Conservation (phyloP, 2,797 vertebrate genomes). For the Pipistrellus pygmaeus region DNA sequence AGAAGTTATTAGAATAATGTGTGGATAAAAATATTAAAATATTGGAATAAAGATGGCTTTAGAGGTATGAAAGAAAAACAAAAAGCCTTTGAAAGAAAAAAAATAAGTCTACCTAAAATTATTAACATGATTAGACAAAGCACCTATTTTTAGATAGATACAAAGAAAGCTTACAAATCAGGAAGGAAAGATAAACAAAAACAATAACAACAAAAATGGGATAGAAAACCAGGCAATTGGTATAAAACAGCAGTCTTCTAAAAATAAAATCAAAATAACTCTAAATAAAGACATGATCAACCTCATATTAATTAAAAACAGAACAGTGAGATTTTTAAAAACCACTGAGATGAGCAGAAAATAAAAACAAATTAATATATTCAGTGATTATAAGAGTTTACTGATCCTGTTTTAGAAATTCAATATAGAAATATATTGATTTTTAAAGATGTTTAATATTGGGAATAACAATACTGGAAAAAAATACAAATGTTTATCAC, state of each 20-base stretch:
- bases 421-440: not conserved
- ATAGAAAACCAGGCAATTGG: not conserved
- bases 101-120: not conserved
- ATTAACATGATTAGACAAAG: not conserved
- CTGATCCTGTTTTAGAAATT: not conserved
- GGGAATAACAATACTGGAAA: not conserved
- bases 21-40: not conserved
- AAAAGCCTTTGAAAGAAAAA: not conserved
- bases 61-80: not conserved
- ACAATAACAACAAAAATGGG: not conserved
- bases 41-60: not conserved
- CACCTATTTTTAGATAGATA: not conserved
- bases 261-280: conserved; percentile 1
- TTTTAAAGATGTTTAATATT: not conserved
- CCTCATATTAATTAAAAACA: conserved; percentile 10
- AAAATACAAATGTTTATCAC: not conserved
- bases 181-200: not conserved
- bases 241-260: not conserved
- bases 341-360: not conserved
- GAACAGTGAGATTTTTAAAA: not conserved
- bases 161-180: not conserved
- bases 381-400: not conserved
- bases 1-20: not conserved
- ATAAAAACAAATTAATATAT: conserved; percentile 48
- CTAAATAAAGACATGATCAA: conserved; percentile 15